These are phyloP conservation scores for Acrocyrtus sp. DNA, from an alignment of 2,888 invertebrate species.

Conservation along the genomic window DNA sequence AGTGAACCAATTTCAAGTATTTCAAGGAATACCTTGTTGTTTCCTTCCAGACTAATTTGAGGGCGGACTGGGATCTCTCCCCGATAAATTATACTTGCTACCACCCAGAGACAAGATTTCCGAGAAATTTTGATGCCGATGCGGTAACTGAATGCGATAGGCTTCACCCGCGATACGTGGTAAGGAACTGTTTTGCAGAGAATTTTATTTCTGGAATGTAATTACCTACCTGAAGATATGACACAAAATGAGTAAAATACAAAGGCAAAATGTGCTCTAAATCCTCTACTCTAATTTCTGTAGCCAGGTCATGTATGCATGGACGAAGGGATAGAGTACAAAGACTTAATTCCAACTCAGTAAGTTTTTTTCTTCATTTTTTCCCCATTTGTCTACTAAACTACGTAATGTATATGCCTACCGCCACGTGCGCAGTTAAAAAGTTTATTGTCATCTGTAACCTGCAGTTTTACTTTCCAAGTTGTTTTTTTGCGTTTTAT, in stretches of 20 bases:
- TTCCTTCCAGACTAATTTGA: conserved; percentile 71
- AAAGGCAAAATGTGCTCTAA: conserved; percentile 1
- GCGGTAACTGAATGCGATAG: conserved; percentile 70
- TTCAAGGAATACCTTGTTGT: too few relatives aligned
- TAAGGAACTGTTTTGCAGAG: conserved; percentile 65
- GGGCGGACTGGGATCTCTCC: conserved; percentile 73
- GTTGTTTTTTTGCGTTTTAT: too few relatives aligned
- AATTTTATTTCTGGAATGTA: not conserved
- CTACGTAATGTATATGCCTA: too few relatives aligned
- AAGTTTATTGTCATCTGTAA: too few relatives aligned
- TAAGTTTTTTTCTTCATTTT: too few relatives aligned
- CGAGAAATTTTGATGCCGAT: conserved; percentile 68
- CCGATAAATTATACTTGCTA: conserved; percentile 74
- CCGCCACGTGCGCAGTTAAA: too few relatives aligned
- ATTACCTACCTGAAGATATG: not conserved
- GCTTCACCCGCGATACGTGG: conserved; percentile 72
- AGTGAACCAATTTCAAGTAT: conserved; percentile 34
- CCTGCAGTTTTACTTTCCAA: too few relatives aligned
- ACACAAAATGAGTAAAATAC: not conserved
- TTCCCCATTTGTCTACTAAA: too few relatives aligned
- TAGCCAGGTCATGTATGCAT: conserved; percentile 78
- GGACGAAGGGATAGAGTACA: conserved; percentile 74
- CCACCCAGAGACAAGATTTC: conserved; percentile 68
- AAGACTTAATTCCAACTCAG: conserved; percentile 76
- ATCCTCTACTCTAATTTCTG: conserved; percentile 48